Evolutionary conservation across 2,113 vertebrate genomes (phyloP), one percentile per base, ranked within the genome.

Genomic region (Phaethornis superciliosus): DNA sequence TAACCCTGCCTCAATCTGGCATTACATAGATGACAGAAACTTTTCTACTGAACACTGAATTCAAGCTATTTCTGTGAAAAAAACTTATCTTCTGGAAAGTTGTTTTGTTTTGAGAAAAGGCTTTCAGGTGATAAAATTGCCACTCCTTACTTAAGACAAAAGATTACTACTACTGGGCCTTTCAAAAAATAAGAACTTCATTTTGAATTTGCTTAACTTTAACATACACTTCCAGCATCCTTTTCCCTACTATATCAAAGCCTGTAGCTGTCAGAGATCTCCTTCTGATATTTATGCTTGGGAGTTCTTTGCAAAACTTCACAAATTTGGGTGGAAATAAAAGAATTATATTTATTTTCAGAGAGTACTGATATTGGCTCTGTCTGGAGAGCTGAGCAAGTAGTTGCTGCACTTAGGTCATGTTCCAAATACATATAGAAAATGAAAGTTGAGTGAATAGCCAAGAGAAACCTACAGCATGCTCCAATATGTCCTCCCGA

Each of bases 281-380:
- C 23, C 21, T 85, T 12, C 30, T 77, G 30, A 16, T 72, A 40
- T 14, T 52, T 67, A 37, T 67, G 5, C 26, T 72, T 15, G 3
- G 24, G 56, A 87, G 15, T 67, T 87, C 52, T 86, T 94, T 69
- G 33, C 24, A 79, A 81, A 88, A 72, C 56, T 77, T 86, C 47
- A 18, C 32, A 72, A 44, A 79, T 85, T 56, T 88, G n/a, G 68
- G 16, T n/a, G 21, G 58, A 90, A 94, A 93, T 63, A 84, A 84
- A 77, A 83, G 11, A 75, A 76, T 79, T 67, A 19, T 44, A 24
- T 89, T 90, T 92, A 68, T 86, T 80, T 93, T 93, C 68, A 88
- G 49, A 78, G 90, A 83, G 23, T 70, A 28, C 60, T 87, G 78
- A 84, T 87, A 63, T 63, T 93, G 46, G 40, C 72, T 90, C 26